Conservation (phyloP, 2,888 invertebrate genomes). For the Ditylenchus weischeri region DNA sequence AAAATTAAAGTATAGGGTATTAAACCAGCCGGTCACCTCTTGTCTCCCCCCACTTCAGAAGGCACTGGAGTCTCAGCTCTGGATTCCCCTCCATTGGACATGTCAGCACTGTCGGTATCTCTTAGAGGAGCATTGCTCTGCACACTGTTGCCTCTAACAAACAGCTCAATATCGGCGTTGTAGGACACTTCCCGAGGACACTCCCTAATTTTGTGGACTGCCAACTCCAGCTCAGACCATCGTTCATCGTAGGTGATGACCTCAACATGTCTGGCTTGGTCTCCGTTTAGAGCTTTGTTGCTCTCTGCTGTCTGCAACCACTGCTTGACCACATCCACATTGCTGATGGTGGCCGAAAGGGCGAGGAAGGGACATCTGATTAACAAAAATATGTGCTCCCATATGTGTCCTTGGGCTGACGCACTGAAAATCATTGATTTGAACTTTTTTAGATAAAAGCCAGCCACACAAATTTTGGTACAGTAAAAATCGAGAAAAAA, state of each 20-base stretch:
- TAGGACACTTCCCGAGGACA: constrained; percentile 25
- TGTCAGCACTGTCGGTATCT: not conserved
- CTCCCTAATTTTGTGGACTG: constrained; percentile 43
- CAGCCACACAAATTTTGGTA: too few relatives aligned
- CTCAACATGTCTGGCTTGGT: constrained; percentile 37
- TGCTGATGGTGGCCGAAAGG: constrained; percentile 56
- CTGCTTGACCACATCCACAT: constrained; percentile 46
- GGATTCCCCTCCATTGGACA: not conserved
- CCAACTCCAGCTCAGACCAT: constrained; percentile 56
- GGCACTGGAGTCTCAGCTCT: not conserved
- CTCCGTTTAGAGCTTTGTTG: constrained; percentile 39
- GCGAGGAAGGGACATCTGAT: constrained; percentile 57
- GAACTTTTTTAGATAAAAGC: too few relatives aligned
- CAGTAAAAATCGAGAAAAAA: too few relatives aligned
- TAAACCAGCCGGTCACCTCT: not conserved
- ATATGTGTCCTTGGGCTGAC: constrained; percentile 50
- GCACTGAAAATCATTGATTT: constrained; percentile 34
- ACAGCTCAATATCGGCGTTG: constrained; percentile 3
- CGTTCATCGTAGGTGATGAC: constrained; percentile 52
- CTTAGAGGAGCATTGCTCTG: not conserved
- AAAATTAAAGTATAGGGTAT: not conserved
- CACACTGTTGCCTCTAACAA: constrained; percentile 6
- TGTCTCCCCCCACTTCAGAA: not conserved
- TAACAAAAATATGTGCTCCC: constrained; percentile 56
- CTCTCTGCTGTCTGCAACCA: constrained; percentile 51